Base-by-base conservation (phyloP, 2,797 vertebrate genomes). In the Pangasius larnaudii region DNA sequence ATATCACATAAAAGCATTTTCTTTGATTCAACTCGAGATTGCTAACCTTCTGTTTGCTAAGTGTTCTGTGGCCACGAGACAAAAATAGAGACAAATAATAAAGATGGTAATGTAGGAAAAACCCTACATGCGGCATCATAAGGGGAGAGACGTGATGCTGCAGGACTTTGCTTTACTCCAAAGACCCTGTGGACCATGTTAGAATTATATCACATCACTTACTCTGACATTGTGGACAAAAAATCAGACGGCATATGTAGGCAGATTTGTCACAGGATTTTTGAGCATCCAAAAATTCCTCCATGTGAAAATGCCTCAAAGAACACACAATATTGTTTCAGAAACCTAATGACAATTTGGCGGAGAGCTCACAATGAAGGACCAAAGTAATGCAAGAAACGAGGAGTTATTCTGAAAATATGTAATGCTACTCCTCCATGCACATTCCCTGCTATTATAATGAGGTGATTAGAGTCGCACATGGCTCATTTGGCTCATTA, bases 31-130 rank as follows among this genome's bases (percentile, higher is more conserved):
- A 75, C 3, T 75, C 10, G 1, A 53, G 49, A 30, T 53, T 30
- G 74, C 14, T 74, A 74, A 74, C 4, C 5, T 27, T 27, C 27
- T 13, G 10, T 74, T 46, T 56, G n/a, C 7, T 19, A 75, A 49
- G 13, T 56, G 8, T 56, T 33, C 30, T 80, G 53, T 80, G 33
- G 49, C 56, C 16, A 78, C 3, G 8, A 30, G n/a, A 53, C 49
- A 78, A 53, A 78, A 75, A 49, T 16, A 49, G 39, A 75, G 42
- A n/a, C 46, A 75, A 75, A 46, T n/a, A 78, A 78, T 56, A 56
- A 78, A 78, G 49, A 30, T 53, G 0, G 6, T 9, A 30, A 53
- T 9, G 19, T 51, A 78, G 6, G 16, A 75, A 51, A 78, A 78
- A 19, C n/a, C 2, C 49, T 33, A 22, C 10, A 46, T 24, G n/a